phyloP scores from a whole-genome alignment of 1,140 invertebrate species.

The Drosophila malerkotliana region DNA sequence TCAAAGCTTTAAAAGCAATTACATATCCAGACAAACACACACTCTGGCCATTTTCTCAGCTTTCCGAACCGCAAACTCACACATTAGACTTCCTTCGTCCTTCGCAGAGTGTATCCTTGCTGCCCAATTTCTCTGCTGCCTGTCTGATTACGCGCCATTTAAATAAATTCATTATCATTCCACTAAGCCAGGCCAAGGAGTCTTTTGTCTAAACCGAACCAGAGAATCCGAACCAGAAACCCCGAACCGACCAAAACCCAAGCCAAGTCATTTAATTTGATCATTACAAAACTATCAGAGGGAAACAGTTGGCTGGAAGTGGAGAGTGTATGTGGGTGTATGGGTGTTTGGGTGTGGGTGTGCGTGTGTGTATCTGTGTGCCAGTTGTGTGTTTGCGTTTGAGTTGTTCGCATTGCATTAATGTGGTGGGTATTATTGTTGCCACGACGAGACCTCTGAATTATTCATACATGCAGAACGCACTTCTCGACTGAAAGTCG shows the following conservation, averaged over 20 bases:
- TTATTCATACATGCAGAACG: conserved; percentile 67
- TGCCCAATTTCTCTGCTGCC: conserved; percentile 25
- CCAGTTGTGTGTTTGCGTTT: conserved; percentile 29
- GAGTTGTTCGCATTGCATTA: conserved; percentile 58
- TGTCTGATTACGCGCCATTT: conserved; percentile 77
- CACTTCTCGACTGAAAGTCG: conserved; percentile 33
- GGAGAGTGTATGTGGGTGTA: neutral
- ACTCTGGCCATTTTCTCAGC: neutral
- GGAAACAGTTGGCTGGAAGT: conserved; percentile 21
- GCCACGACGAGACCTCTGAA: conserved; percentile 55
- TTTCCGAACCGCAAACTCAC: conserved; percentile 15
- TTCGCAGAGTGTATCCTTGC: too few species aligned
- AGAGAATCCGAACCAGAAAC: conserved; percentile 36
- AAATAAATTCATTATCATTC: conserved; percentile 77
- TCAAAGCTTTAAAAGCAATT: conserved; percentile 63
- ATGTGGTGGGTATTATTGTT: conserved; percentile 68
- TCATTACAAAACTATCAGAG: conserved; percentile 79
- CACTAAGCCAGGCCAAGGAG: conserved; percentile 48
- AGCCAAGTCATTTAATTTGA: conserved; percentile 75
- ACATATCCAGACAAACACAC: conserved; percentile 31
- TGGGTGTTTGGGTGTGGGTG: conserved; percentile 3
- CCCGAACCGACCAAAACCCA: conserved; percentile 29
- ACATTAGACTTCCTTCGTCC: conserved; percentile 17
- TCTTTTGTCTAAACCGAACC: conserved; percentile 54
- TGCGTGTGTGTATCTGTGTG: conserved; percentile 11